Evolutionary conservation across 2,888 invertebrate genomes (phyloP), one percentile per base, ranked within the genome.

Genomic region (Podabrus alpinus): DNA sequence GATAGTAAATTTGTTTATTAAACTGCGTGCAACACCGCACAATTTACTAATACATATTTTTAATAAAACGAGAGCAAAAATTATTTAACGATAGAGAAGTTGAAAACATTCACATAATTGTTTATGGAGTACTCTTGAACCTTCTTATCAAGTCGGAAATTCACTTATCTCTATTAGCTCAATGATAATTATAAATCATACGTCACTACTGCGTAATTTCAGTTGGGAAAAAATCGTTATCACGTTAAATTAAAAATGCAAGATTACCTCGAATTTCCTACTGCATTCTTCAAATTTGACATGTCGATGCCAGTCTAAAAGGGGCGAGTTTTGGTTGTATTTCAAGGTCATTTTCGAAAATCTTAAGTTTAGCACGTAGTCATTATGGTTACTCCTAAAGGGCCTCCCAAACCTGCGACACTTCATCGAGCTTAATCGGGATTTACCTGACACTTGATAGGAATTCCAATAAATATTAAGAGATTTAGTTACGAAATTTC

Each of bases 81-180:
- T 29, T 29, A n/a, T n/a, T 45, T 45, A n/a, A 45, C 45, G 45
- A 45, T n/a, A 5, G 45, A 45, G 45, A 24, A 45, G 13, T 45
- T 45, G n/a, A n/a, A 45, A 45, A n/a, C 45, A 9, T 45, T 45
- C 45, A 5, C 19, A 19, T 64, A 16, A 59, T 66, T 71, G 64
- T 71, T 61, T 64, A 21, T 64, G 17, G 9, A 64, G 64, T 70
- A 25, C 64, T 45, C n/a, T 70, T 45, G 24, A 66, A 71, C 66
- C 21, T 9, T 69, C 21, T 71, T 71, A 71, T 71, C 70, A 7
- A 16, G 70, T 64, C 70, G 70, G 70, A 71, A 66, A 71, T 71
- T 71, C 66, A 64, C 15, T 19, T 70, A 70, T 70, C 70, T 70
- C 64, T 70, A 45, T 70, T 70, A 45, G 70, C 62, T 66, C 64